Conservation (phyloP, 30 jellyfish, hydroid and myxozoan species). For the Chironex yamaguchii region DNA sequence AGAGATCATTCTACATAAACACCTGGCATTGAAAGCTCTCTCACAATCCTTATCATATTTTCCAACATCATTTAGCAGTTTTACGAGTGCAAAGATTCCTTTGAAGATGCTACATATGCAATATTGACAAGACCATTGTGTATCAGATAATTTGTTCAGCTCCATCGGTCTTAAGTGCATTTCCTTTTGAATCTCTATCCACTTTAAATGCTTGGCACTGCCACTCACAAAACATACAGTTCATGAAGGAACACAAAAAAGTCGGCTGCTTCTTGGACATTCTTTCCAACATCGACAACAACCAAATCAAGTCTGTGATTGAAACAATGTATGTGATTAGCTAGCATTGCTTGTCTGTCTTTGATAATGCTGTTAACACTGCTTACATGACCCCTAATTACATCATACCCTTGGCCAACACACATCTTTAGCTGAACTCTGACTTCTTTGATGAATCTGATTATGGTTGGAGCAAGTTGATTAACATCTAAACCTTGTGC, state of each 20-base stretch:
- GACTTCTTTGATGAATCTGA: background rate
- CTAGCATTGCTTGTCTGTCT: background rate
- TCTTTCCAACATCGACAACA: background rate
- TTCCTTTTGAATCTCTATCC: too few species aligned
- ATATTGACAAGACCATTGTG: too few species aligned
- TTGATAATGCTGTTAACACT: conserved; percentile 2
- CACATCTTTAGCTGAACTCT: background rate
- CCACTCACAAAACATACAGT: too few species aligned
- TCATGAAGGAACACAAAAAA: too few species aligned
- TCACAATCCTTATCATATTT: background rate
- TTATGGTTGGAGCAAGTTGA: background rate
- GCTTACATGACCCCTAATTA: conserved; percentile 9
- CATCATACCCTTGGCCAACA: conserved; percentile 28
- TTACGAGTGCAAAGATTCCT: too few species aligned
- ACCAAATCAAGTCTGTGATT: conserved; percentile 5
- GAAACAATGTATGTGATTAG: conserved; percentile 8
- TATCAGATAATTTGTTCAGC: too few species aligned
- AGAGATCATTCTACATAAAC: too few species aligned
- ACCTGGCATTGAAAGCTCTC: too few species aligned
- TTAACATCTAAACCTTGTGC: background rate
- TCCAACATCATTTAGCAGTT: too few species aligned
- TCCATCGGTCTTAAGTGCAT: too few species aligned
- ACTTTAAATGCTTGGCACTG: too few species aligned
- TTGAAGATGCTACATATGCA: too few species aligned
- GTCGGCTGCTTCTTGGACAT: background rate